These are phyloP conservation scores for Eumaeus atala DNA, from an alignment of 1,140 invertebrate genomes.

Conservation along the genomic window DNA sequence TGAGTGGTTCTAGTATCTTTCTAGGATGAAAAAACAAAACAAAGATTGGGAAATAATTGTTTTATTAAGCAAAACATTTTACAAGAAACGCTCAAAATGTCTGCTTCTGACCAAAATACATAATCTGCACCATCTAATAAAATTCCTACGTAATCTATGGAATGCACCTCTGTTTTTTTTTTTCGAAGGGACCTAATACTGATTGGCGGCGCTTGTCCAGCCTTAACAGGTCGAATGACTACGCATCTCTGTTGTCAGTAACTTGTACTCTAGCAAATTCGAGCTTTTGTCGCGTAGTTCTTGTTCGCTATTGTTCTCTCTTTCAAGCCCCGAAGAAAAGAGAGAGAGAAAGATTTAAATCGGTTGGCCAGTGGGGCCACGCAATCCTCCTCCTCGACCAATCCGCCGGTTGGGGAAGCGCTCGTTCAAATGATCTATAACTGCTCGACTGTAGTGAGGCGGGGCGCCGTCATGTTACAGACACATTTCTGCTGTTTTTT, in stretches of 20 bases:
- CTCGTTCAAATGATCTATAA: slow-evolving; percentile 34
- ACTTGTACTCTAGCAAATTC: slow-evolving; percentile 15
- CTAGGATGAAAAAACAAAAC: slow-evolving; percentile 1
- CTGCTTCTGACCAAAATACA: slow-evolving; percentile 13
- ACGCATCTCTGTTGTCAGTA: slow-evolving; percentile 8
- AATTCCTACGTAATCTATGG: slow-evolving; percentile 9
- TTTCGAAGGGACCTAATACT: too few species aligned
- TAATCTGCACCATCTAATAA: neutral
- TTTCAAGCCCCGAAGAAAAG: slow-evolving; percentile 48
- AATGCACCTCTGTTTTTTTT: slow-evolving; percentile 12
- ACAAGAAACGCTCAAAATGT: slow-evolving; percentile 16
- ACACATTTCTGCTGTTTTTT: slow-evolving; percentile 16
- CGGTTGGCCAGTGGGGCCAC: slow-evolving; percentile 58
- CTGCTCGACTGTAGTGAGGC: slow-evolving; percentile 31
- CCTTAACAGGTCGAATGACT: too few species aligned
- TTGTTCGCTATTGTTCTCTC: slow-evolving; percentile 20
- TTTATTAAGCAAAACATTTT: slow-evolving; percentile 2
- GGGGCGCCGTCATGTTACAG: slow-evolving; percentile 24
- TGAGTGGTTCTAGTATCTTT: neutral
- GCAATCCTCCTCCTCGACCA: slow-evolving; percentile 42
- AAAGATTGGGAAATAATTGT: neutral
- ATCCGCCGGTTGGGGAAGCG: slow-evolving; percentile 46
- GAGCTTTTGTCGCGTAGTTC: slow-evolving; percentile 22
- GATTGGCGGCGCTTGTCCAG: too few species aligned
- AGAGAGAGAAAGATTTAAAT: slow-evolving; percentile 52